A percentile compares a stretch with the other conserved stretches of the same genome.
Evolutionary conservation across 1,140 invertebrate genomes (phyloP).

Genomic region (Pseudomyrmex dendroicus): DNA sequence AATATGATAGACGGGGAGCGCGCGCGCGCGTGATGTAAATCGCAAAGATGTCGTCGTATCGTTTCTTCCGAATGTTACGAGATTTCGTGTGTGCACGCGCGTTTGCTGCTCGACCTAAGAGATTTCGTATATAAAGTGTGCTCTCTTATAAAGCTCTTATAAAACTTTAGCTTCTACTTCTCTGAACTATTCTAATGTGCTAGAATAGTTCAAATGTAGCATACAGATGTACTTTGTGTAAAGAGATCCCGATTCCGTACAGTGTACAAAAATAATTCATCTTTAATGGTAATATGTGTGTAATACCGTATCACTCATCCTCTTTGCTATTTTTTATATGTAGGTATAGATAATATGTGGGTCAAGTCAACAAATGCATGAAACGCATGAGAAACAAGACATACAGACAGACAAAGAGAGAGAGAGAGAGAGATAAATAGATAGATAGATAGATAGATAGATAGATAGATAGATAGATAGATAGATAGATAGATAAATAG

Average conservation of each 20-base stretch:
- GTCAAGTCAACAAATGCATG: conserved; percentile 69
- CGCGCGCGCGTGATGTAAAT: conserved; percentile 2
- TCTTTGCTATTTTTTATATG: conserved; percentile 42
- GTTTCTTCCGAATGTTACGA: not conserved
- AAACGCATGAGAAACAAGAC: not conserved
- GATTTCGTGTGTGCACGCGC: not conserved
- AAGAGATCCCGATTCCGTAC: too few species aligned
- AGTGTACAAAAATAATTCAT: conserved; percentile 66
- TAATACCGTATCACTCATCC: conserved; percentile 21
- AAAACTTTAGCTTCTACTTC: not conserved
- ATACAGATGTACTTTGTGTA: too few species aligned
- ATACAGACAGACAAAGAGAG: conserved; percentile 7
- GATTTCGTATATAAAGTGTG: not conserved
- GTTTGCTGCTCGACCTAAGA: not conserved
- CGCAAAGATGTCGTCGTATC: conserved; percentile 13
- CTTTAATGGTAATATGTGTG: conserved; percentile 26
- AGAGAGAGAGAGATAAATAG: not conserved
- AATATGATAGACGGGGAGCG: conserved; percentile 8
- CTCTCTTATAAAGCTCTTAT: not conserved
- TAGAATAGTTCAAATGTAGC: too few species aligned
- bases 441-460: too few species aligned
- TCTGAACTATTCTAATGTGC: too few species aligned
- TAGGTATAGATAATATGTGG: conserved; percentile 67
- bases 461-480: too few species aligned
- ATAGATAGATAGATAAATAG: too few species aligned